A percentile compares a stretch with the other conserved stretches of the same genome.
Evolutionary conservation across 2,113 vertebrate species (phyloP).

Genomic region (Prinia subflava): DNA sequence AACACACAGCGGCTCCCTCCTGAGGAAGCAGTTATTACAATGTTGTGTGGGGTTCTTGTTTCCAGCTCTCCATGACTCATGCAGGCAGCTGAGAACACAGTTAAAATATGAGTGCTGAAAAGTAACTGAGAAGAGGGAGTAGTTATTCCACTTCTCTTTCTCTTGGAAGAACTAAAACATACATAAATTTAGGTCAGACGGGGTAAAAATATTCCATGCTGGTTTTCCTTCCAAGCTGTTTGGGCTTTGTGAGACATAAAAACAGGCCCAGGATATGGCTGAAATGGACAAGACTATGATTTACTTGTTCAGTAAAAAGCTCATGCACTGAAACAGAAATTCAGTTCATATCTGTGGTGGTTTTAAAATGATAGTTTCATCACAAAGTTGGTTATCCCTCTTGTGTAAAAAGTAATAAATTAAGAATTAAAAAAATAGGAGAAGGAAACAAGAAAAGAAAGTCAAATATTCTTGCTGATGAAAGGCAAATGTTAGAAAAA

Average conservation of each 20-base stretch:
- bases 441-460: background rate
- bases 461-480: background rate
- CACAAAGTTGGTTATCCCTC: background rate
- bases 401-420: background rate
- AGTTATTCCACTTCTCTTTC: slow-evolving; percentile 38
- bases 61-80: slow-evolving; percentile 53
- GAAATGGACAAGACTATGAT: background rate
- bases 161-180: slow-evolving; percentile 43
- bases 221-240: background rate
- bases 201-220: slow-evolving; percentile 43
- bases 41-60: background rate
- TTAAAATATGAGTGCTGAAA: slow-evolving; percentile 27
- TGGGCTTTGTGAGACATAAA: background rate
- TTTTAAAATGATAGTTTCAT: background rate
- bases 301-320: slow-evolving; percentile 26
- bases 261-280: background rate
- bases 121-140: slow-evolving; percentile 37
- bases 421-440: background rate
- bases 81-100: slow-evolving; percentile 23
- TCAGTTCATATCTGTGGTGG: background rate
- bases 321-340: background rate
- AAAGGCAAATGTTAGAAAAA: background rate
- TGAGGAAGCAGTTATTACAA: slow-evolving; percentile 1
- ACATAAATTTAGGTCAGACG: slow-evolving; percentile 38
- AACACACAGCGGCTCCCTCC: background rate